A percentile compares a stretch with the other conserved stretches of the same genome.
phyloP scores from a whole-genome alignment of 2,888 invertebrate species.

The Cybosia mesomella region DNA sequence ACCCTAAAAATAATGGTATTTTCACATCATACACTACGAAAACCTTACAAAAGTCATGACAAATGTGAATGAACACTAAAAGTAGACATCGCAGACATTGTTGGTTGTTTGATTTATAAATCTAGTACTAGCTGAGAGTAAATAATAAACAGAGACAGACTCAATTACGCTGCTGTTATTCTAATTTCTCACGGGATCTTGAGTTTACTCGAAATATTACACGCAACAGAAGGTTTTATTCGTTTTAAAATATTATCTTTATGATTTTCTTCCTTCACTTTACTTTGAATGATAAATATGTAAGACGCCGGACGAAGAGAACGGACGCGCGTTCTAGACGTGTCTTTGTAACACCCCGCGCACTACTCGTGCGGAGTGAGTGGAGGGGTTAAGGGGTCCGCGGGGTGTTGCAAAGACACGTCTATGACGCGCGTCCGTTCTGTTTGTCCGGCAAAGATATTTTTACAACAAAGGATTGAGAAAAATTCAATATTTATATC shows the following conservation, averaged over 20 bases:
- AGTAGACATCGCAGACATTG: slow-evolving; percentile 6
- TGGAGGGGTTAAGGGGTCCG: too few relatives aligned
- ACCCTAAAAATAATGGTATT: neutral
- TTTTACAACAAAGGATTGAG: neutral
- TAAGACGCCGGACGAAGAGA: too few relatives aligned
- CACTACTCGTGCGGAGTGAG: too few relatives aligned
- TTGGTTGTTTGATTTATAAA: slow-evolving; percentile 33
- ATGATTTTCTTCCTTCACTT: neutral
- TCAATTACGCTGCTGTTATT: slow-evolving; percentile 52
- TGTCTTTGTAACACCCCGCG: too few relatives aligned
- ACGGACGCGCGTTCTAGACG: too few relatives aligned
- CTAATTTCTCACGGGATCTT: slow-evolving; percentile 45
- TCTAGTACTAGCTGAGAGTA: slow-evolving; percentile 42
- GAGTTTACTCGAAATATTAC: slow-evolving; percentile 46
- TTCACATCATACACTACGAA: neutral
- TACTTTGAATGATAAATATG: neutral
- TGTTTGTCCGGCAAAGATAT: too few relatives aligned
- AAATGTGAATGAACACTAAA: neutral
- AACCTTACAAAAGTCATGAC: neutral
- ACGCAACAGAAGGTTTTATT: slow-evolving; percentile 11
- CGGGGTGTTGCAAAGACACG: too few relatives aligned
- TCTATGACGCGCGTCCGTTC: too few relatives aligned
- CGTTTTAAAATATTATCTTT: neutral
- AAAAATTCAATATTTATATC: neutral
- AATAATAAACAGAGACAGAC: slow-evolving; percentile 48